Percentiles rank a stretch among this genome's conserved stretches.
phyloP scores from a whole-genome alignment of 30 jellyfish, hydroid and myxozoan genomes.

The Pelagia noctiluca region DNA sequence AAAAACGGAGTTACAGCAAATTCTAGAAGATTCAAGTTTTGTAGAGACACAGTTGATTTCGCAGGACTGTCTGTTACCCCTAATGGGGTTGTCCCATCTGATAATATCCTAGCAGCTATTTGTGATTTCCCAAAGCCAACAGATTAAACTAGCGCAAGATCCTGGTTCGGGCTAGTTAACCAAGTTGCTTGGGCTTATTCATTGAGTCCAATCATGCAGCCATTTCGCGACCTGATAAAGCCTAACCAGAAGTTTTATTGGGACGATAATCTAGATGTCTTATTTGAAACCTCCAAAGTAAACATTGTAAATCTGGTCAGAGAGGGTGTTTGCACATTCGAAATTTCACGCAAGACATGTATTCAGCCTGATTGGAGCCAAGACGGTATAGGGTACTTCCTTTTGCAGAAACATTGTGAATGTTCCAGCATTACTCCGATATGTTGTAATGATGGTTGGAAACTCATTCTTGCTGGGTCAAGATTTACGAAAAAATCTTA shows the following conservation, averaged over 20 bases:
- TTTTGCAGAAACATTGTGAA: background rate
- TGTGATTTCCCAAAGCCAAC: slow-evolving; percentile 21
- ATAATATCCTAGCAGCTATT: background rate
- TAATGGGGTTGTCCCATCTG: background rate
- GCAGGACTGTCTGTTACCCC: slow-evolving; percentile 56
- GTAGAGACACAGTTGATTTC: slow-evolving; percentile 40
- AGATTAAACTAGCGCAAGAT: background rate
- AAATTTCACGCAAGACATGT: slow-evolving; percentile 2
- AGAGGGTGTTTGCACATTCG: slow-evolving; percentile 17
- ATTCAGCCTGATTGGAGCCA: slow-evolving; percentile 21
- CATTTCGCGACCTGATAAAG: background rate
- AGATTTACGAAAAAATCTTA: slow-evolving; percentile 56
- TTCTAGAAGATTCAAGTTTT: slow-evolving; percentile 6
- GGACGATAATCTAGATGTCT: background rate
- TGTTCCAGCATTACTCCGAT: background rate
- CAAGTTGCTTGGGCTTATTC: background rate
- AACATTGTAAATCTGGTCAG: background rate
- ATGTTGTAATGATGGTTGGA: slow-evolving; percentile 35
- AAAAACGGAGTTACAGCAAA: background rate
- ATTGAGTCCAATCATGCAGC: background rate
- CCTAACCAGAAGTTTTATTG: background rate
- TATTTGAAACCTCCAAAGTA: slow-evolving; percentile 7
- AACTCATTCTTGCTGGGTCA: slow-evolving; percentile 22
- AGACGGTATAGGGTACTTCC: background rate
- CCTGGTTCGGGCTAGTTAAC: slow-evolving; percentile 8